These are phyloP conservation scores for Parotocinclus haroldoi DNA, from an alignment of 2,797 vertebrate genomes.

Conservation along the genomic window DNA sequence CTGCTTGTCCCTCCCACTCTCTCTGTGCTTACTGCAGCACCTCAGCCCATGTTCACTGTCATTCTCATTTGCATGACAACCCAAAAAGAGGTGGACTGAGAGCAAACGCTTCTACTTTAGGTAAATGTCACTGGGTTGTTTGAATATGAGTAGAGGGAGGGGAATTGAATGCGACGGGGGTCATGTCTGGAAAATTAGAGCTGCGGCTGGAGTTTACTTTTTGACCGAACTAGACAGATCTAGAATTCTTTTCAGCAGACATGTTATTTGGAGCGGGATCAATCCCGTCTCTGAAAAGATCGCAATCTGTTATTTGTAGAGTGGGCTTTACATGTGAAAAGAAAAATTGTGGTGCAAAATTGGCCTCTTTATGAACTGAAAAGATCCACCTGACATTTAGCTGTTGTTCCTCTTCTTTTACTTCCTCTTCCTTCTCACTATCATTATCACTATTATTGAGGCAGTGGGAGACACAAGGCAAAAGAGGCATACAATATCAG, in stretches of 20 bases:
- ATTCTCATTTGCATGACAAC: conserved; percentile 42
- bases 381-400: conserved; percentile 35
- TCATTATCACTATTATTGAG: conserved; percentile 60
- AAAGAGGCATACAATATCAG: conserved; percentile 79
- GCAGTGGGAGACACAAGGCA: conserved; percentile 64
- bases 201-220: background rate
- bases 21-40: conserved; percentile 13
- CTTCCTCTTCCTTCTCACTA: conserved; percentile 49
- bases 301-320: conserved; percentile 33
- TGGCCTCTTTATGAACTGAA: conserved; percentile 25
- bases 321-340: conserved; percentile 7
- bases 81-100: conserved; percentile 22
- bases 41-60: conserved; percentile 25
- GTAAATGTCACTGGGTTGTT: conserved; percentile 41
- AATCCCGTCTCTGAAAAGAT: conserved; percentile 29
- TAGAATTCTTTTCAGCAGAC: background rate
- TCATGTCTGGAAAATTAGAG: conserved; percentile 6
- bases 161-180: conserved; percentile 43
- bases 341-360: conserved; percentile 13
- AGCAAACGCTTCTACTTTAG: conserved; percentile 38
- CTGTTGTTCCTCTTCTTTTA: conserved; percentile 58
- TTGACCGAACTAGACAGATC: background rate
- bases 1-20: conserved; percentile 39
- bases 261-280: conserved; percentile 9
- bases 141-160: conserved; percentile 37